Percentiles rank a stretch among this genome's conserved stretches.
Conservation (phyloP, 2,797 vertebrate species). For the Danio tinwini region DNA sequence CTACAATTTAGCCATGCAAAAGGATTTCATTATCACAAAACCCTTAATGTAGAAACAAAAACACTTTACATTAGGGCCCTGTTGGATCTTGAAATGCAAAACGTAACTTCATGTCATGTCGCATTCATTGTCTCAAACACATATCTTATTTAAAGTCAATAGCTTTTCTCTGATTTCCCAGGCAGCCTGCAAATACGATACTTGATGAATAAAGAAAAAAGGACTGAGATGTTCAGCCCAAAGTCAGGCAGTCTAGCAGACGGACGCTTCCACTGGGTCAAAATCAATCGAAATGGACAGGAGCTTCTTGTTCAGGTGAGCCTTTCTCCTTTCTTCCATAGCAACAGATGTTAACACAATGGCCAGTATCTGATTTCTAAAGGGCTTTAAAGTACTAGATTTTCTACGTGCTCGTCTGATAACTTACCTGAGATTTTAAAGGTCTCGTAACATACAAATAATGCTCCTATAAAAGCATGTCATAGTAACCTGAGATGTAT, state of each 20-base stretch:
- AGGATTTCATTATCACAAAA: neutral
- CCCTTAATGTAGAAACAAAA: neutral
- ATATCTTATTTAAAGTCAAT: conserved; percentile 27
- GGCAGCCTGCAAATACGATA: conserved; percentile 96
- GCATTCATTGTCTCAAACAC: neutral
- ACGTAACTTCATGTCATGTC: neutral
- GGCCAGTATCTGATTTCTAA: neutral
- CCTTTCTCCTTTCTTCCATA: neutral
- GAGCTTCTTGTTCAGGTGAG: conserved; percentile 88
- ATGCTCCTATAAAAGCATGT: neutral
- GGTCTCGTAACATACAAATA: conserved; percentile 12
- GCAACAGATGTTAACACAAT: neutral
- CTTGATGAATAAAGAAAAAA: conserved; percentile 81
- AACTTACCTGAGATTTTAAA: conserved; percentile 9
- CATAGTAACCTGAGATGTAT: no score
- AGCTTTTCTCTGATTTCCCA: conserved; percentile 64
- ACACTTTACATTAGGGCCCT: neutral
- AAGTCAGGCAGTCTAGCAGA: conserved; percentile 85
- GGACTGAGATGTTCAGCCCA: conserved; percentile 83
- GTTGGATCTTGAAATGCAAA: neutral
- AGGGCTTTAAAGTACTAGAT: neutral
- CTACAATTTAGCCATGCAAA: neutral
- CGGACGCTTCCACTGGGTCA: conserved; percentile 84
- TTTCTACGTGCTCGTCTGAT: neutral
- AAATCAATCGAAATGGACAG: conserved; percentile 86